phyloP scores from a whole-genome alignment of 2,113 vertebrate species.

The Apodemus speciosus region DNA sequence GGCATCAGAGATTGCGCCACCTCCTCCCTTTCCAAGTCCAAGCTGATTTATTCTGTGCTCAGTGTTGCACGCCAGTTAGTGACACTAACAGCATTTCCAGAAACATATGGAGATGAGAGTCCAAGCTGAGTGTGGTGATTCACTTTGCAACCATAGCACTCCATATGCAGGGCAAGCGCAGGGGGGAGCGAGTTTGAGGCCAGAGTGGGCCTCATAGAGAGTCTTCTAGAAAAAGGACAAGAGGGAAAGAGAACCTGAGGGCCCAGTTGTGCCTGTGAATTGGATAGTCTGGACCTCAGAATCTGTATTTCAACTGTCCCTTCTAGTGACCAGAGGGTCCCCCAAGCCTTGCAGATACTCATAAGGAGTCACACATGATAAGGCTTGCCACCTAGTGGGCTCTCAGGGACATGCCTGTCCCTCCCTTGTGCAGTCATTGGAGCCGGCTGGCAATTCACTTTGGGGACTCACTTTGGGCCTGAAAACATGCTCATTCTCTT shows the following conservation, averaged over 20 bases:
- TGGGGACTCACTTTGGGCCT: background rate
- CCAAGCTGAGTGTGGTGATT: background rate
- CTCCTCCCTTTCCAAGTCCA: background rate
- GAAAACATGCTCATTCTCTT: background rate
- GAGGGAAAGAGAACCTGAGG: background rate
- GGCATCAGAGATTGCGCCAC: background rate
- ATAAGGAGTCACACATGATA: constrained; percentile 9
- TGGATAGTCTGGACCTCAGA: background rate
- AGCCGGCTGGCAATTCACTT: background rate
- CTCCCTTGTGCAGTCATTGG: background rate
- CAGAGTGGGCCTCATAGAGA: background rate
- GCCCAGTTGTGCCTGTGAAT: too few relatives aligned
- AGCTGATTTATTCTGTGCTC: background rate
- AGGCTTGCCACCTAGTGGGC: constrained; percentile 71
- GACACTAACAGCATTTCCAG: background rate
- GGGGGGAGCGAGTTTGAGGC: background rate
- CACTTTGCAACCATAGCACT: background rate
- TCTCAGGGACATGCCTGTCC: background rate
- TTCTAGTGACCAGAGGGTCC: background rate
- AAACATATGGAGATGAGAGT: background rate
- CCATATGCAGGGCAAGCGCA: background rate
- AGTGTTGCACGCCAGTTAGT: background rate
- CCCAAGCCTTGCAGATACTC: background rate
- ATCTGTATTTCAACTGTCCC: background rate
- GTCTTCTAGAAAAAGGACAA: background rate